A percentile compares a stretch with the other conserved stretches of the same genome.
Evolutionary conservation across 2,888 invertebrate species (phyloP).

Genomic region (Linnaemya tessellans): DNA sequence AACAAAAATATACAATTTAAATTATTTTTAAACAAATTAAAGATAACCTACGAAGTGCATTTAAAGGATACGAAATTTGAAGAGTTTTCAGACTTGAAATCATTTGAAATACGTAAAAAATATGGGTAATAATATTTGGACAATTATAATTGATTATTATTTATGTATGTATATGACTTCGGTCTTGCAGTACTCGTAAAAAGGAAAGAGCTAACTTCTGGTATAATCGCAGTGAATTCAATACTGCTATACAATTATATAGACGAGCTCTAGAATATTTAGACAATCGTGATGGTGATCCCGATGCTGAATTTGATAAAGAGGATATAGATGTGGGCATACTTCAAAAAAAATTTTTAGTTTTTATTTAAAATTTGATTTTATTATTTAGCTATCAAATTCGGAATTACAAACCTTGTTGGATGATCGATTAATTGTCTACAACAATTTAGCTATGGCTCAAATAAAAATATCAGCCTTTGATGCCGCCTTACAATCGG

Average conservation of each 20-base stretch:
- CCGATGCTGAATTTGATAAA: constrained; percentile 84
- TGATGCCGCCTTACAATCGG: constrained; percentile 92
- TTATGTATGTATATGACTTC: background rate
- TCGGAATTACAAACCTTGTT: constrained; percentile 87
- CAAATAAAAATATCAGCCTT: constrained; percentile 94
- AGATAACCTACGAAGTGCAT: constrained; percentile 87
- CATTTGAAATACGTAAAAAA: constrained; percentile 87
- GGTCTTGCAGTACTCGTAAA: constrained; percentile 86
- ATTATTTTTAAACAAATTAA: constrained; percentile 71
- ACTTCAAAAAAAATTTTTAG: background rate
- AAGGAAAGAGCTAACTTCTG: constrained; percentile 95
- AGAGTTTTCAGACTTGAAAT: constrained; percentile 87
- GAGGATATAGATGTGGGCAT: constrained; percentile 80
- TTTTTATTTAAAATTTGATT: background rate
- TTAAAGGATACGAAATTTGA: constrained; percentile 88
- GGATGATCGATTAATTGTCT: constrained; percentile 92
- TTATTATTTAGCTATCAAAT: constrained; percentile 83
- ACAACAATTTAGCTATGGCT: constrained; percentile 96
- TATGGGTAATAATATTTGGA: constrained; percentile 86
- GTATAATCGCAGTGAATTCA: constrained; percentile 92
- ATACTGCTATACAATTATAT: constrained; percentile 93
- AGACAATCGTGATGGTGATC: constrained; percentile 89
- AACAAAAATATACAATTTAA: background rate
- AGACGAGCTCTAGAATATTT: constrained; percentile 92
- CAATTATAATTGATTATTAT: background rate